Evolutionary conservation across 2,888 invertebrate species (phyloP), one percentile per base, ranked within the genome.

Genomic region (Lepidonotus clava): DNA sequence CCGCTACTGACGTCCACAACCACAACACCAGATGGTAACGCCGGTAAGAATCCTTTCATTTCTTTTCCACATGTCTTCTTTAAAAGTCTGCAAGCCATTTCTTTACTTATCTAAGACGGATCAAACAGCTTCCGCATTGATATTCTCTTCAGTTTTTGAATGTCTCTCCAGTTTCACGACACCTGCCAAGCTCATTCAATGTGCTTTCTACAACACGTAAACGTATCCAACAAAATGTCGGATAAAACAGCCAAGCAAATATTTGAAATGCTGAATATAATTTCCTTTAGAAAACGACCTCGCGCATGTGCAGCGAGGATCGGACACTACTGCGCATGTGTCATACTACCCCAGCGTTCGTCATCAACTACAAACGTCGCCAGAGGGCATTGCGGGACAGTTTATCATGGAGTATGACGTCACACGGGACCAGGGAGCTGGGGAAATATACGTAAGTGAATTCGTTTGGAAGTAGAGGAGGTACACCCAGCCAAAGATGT

Each of bases 311-410:
- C 53, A 84, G 61, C 32, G 41, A 24, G 24, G 4, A 24, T 32
- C 36, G 14, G 24, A 5, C 28, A 53, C 14, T 32, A 34, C 32
- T 34, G 87, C 83, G 28, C 71, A 32, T 71, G 80, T 88, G 5
- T 83, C 86, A 6, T 88, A 83, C 83, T 28, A 41, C 28, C 90
- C 90, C 14, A 80, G 84, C 36, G 38, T 34, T 96, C 96, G 86
- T 96, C 96, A 91, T 96, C 87, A 92, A 91, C 40, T 88, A 41
- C 61, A 86, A 32, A 83, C 86, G 18, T 91, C 91, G 0, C 85
- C 88, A 2, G 87, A 90, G 11, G 96, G 96, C 0, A 67, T 92
- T 6, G 83, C 89, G 5, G 91, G 91, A 40, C 90, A 90, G 88
- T 91, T 93, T 84, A 85, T 90, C n/a, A 91, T 93, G 14, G 87